Evolutionary conservation across 2,888 invertebrate genomes (phyloP).

Genomic region (Dynastes hyllus): DNA sequence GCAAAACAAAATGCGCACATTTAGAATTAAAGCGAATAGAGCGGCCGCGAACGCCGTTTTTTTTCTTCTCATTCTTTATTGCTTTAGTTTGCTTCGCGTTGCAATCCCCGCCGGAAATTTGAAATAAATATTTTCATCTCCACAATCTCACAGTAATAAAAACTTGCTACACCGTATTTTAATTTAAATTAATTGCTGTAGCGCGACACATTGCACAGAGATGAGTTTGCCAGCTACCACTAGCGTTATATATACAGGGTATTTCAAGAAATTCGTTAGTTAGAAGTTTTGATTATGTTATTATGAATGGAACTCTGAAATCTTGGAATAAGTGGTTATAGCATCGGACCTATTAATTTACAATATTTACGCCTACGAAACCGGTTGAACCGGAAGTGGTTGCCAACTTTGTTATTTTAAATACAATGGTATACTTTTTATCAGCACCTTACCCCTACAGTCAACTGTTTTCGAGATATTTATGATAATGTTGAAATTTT

Average conservation of each 20-base stretch:
- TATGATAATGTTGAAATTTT: too few relatives aligned
- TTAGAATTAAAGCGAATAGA: constrained; percentile 33
- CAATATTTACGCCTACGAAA: too few relatives aligned
- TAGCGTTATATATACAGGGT: neutral
- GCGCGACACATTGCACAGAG: neutral
- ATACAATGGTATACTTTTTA: too few relatives aligned
- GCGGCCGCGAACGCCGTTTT: constrained; percentile 15
- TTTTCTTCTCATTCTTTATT: constrained; percentile 23
- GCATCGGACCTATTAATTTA: too few relatives aligned
- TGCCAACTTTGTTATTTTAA: too few relatives aligned
- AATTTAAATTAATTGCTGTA: constrained; percentile 39
- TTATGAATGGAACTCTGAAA: too few relatives aligned
- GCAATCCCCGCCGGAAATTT: constrained; percentile 35
- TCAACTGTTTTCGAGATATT: too few relatives aligned
- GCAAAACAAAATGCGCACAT: constrained; percentile 67
- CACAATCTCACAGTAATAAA: constrained; percentile 41
- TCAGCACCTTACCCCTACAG: too few relatives aligned
- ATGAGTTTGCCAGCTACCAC: neutral
- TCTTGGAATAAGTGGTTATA: too few relatives aligned
- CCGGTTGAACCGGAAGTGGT: too few relatives aligned
- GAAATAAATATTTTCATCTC: constrained; percentile 46
- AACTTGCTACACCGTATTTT: constrained; percentile 41
- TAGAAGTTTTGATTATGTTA: too few relatives aligned
- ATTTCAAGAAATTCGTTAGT: too few relatives aligned
- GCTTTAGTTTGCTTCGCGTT: constrained; percentile 32